Conservation (phyloP, 2,797 vertebrate genomes). For the Coccyzus lansbergi region DNA sequence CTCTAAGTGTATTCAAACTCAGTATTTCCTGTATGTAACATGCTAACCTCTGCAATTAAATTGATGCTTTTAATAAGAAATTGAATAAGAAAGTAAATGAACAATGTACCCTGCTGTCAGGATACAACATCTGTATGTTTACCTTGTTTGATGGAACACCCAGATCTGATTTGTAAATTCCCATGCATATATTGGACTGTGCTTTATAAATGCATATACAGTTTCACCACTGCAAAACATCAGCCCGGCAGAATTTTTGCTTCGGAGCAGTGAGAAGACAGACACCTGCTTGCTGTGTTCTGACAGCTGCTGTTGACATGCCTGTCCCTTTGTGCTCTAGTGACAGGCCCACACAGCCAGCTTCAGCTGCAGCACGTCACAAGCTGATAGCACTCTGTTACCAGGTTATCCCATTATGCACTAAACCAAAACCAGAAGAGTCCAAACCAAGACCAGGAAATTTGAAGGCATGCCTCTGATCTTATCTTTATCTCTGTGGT, state of each 20-base stretch:
- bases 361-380: background rate
- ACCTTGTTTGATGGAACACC: background rate
- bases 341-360: background rate
- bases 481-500: background rate
- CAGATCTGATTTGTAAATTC: background rate
- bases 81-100: background rate
- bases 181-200: background rate
- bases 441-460: background rate
- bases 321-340: fast-evolving
- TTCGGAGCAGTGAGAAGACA: background rate
- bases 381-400: background rate
- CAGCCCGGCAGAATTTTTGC: background rate
- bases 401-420: background rate
- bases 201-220: background rate
- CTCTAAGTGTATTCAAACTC: background rate
- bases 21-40: background rate
- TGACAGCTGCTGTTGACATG: background rate
- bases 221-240: background rate
- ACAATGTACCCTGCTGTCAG: background rate
- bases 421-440: background rate
- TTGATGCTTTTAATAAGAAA: background rate
- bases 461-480: background rate
- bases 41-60: background rate
- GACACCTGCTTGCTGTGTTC: background rate
- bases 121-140: background rate